phyloP scores from a whole-genome alignment of 2,113 vertebrate genomes.

The Gyps fulvus region DNA sequence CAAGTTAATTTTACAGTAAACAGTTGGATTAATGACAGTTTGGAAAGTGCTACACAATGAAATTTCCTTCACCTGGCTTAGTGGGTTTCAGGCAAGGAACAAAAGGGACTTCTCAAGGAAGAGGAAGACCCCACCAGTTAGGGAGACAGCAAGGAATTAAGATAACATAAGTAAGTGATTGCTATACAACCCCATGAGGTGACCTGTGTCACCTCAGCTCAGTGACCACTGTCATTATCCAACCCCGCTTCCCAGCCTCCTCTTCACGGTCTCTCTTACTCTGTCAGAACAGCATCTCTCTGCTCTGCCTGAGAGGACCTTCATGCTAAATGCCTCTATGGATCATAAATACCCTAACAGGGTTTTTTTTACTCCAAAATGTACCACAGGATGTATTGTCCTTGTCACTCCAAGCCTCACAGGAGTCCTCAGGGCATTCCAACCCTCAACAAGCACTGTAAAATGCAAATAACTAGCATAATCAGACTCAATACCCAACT shows the following conservation, averaged over 20 bases:
- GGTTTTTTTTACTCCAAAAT: not conserved
- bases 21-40: not conserved
- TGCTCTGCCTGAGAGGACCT: not conserved
- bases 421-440: not conserved
- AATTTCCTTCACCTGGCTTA: not conserved
- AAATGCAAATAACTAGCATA: not conserved
- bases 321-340: not conserved
- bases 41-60: not conserved
- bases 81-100: not conserved
- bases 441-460: not conserved
- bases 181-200: fast-evolving
- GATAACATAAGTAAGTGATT: not conserved
- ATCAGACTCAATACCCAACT: not conserved
- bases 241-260: not conserved
- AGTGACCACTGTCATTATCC: not conserved
- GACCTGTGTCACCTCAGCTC: not conserved
- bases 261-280: not conserved
- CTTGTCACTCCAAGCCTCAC: not conserved
- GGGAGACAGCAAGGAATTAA: not conserved
- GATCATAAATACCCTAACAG: not conserved
- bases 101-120: not conserved
- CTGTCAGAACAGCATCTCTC: not conserved
- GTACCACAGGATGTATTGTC: not conserved
- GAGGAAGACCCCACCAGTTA: not conserved
- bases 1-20: not conserved